Evolutionary conservation across 2,797 vertebrate genomes (phyloP).

Genomic region (Scomberomorus guttatus): DNA sequence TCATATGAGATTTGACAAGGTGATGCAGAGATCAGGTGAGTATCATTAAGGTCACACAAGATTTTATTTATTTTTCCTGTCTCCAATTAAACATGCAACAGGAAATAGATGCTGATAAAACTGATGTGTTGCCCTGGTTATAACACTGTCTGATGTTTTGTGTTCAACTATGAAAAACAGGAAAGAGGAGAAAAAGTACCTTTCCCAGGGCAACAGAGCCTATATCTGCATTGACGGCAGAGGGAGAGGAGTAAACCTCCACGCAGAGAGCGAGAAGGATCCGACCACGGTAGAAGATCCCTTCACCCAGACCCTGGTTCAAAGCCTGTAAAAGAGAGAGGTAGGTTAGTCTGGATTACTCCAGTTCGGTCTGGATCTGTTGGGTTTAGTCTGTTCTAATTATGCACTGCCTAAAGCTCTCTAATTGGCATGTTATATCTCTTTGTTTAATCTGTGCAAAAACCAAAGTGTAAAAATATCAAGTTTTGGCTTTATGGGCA

Average conservation of each 20-base stretch:
- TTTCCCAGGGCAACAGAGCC: slow-evolving; percentile 65
- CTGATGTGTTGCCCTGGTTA: background rate
- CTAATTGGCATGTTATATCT: background rate
- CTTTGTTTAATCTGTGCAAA: background rate
- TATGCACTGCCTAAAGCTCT: background rate
- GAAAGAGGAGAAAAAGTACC: slow-evolving; percentile 39
- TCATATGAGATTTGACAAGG: background rate
- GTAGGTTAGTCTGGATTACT: background rate
- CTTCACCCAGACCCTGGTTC: slow-evolving; percentile 92
- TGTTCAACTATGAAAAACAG: background rate
- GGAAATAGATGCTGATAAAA: background rate
- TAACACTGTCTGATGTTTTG: background rate
- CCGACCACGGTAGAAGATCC: slow-evolving; percentile 92
- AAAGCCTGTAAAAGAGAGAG: slow-evolving; percentile 75
- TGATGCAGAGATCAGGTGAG: background rate
- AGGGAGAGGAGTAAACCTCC: slow-evolving; percentile 88
- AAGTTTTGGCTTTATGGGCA: background rate
- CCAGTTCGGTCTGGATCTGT: background rate
- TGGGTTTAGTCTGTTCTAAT: background rate
- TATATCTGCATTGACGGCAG: slow-evolving; percentile 71
- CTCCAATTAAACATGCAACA: background rate
- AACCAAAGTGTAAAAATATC: background rate
- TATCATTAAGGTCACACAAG: background rate
- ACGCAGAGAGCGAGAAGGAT: slow-evolving; percentile 88
- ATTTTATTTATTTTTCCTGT: background rate